Percentiles rank a stretch among this genome's conserved stretches.
phyloP scores from a whole-genome alignment of 2,888 invertebrate species.

The Dasypolia templi region DNA sequence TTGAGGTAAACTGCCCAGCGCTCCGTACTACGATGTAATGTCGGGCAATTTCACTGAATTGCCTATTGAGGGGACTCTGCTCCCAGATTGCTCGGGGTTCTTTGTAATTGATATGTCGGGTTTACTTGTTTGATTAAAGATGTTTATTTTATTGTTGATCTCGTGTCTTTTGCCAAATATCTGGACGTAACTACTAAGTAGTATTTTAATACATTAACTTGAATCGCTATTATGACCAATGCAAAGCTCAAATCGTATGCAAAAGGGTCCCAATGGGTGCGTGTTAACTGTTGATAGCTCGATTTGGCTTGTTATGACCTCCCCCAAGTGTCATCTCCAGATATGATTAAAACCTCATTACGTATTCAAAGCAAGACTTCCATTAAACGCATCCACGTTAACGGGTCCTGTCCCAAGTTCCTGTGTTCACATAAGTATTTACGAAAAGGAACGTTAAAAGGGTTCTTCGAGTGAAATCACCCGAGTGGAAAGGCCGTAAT shows the following conservation, averaged over 20 bases:
- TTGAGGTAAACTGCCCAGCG: constrained; percentile 71
- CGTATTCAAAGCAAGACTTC: constrained; percentile 48
- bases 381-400: constrained; percentile 63
- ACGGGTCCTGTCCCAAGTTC: constrained; percentile 35
- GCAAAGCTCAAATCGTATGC: constrained; percentile 51
- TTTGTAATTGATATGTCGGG: constrained; percentile 58
- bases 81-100: constrained; percentile 61
- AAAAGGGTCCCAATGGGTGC: constrained; percentile 22
- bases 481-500: constrained; percentile 70
- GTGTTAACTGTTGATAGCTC: constrained; percentile 34
- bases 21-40: constrained; percentile 69
- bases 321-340: constrained; percentile 40
- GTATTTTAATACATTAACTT: neutral
- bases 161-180: neutral
- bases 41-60: constrained; percentile 64
- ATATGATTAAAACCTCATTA: constrained; percentile 54
- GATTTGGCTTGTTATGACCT: constrained; percentile 38
- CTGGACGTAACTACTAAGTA: no score
- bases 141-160: neutral
- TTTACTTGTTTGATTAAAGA: constrained; percentile 39
- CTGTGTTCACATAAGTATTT: constrained; percentile 62
- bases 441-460: constrained; percentile 62
- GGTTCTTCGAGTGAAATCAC: constrained; percentile 70
- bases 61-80: constrained; percentile 69
- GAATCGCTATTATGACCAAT: constrained; percentile 6